Conservation (phyloP, 92 coral and sea anemone species). For the Zoanthus sansibaricus region DNA sequence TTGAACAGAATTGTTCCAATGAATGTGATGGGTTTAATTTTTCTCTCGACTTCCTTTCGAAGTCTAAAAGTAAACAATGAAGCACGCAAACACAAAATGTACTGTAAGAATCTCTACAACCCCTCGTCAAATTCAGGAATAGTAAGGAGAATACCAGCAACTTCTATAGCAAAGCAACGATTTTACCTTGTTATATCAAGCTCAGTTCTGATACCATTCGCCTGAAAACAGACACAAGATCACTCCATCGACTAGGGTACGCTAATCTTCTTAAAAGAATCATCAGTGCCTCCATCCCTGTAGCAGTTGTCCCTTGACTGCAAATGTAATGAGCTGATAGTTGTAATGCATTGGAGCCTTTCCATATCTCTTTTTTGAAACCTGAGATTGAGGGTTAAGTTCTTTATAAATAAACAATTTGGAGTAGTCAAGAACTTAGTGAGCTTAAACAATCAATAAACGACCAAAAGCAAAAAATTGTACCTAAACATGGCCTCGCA, state of each 20-base stretch:
- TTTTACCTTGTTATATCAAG: constrained; percentile 59
- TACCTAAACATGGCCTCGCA: constrained; percentile 63
- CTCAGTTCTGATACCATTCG: constrained; percentile 71
- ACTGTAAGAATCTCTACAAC: constrained; percentile 55
- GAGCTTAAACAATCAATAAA: neutral
- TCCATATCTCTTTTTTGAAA: constrained; percentile 64
- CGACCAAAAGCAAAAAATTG: neutral
- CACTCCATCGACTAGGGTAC: constrained; percentile 69
- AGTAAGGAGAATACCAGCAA: constrained; percentile 30
- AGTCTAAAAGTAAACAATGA: constrained; percentile 42
- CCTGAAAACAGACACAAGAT: constrained; percentile 62
- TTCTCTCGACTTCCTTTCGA: constrained; percentile 18
- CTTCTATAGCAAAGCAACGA: constrained; percentile 60
- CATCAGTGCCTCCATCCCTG: constrained; percentile 70
- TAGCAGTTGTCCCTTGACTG: constrained; percentile 43
- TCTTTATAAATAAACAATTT: constrained; percentile 31
- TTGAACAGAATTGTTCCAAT: constrained; percentile 48
- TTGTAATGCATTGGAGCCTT: constrained; percentile 57
- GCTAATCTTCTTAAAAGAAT: constrained; percentile 60
- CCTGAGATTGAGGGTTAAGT: neutral
- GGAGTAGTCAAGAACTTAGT: constrained; percentile 19
- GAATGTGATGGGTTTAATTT: neutral
- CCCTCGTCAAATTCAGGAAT: constrained; percentile 31
- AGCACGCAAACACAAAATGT: neutral
- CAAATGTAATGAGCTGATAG: constrained; percentile 49